Percentiles rank a stretch among this genome's conserved stretches.
phyloP scores from a whole-genome alignment of 2,888 invertebrate species.

The Disparrhopalites patrizii region DNA sequence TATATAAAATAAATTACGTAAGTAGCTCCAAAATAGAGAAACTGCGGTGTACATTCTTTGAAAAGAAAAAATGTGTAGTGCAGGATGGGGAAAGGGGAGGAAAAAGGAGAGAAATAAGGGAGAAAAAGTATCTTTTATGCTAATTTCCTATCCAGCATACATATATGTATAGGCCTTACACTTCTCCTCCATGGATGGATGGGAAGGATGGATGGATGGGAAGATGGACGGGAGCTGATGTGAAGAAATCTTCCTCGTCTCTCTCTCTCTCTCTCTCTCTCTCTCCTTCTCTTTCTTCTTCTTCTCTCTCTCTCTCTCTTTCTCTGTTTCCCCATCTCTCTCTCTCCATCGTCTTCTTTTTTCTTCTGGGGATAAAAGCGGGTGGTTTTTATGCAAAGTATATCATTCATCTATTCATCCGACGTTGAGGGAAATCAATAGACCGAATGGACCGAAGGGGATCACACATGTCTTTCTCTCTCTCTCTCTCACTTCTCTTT shows the following conservation, averaged over 20 bases:
- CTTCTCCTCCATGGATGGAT: too few relatives aligned
- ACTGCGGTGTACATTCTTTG: too few relatives aligned
- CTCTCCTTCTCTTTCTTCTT: too few relatives aligned
- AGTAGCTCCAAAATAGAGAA: too few relatives aligned
- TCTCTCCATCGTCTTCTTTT: conserved; percentile 15
- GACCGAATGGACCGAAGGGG: conserved; percentile 10
- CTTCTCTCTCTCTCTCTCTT: too few relatives aligned
- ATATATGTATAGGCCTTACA: too few relatives aligned
- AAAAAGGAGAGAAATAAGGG: neutral
- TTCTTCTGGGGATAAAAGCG: conserved; percentile 4
- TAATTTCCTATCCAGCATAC: too few relatives aligned
- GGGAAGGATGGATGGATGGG: too few relatives aligned
- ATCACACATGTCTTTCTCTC: neutral
- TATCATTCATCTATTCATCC: conserved; percentile 22
- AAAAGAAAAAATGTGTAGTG: neutral
- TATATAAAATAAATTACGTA: too few relatives aligned
- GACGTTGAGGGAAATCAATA: conserved; percentile 27
- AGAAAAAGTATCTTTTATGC: conserved; percentile 24
- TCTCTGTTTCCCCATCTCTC: too few relatives aligned
- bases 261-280: too few relatives aligned
- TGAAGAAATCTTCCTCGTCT: conserved; percentile 29
- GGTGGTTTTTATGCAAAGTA: conserved; percentile 29
- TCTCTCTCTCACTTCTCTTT: too few relatives aligned
- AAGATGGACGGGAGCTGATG: conserved; percentile 26
- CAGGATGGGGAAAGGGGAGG: neutral